Percentiles rank a stretch among this genome's conserved stretches.
Conservation (phyloP, 2,888 invertebrate genomes). For the Acanthosoma haemorrhoidale region DNA sequence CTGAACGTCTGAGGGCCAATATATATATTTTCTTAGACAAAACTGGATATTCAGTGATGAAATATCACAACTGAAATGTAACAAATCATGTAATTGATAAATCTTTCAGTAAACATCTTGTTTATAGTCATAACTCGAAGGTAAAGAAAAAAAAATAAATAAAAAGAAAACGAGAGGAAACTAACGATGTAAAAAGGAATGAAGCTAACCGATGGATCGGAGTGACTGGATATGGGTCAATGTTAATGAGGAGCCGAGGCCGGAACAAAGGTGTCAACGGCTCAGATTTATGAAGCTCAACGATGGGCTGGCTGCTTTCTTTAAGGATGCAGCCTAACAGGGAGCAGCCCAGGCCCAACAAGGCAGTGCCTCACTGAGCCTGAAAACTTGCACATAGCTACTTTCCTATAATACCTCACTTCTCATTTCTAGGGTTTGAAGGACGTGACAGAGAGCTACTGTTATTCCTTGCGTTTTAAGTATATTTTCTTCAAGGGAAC, state of each 20-base stretch:
- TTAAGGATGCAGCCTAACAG: neutral
- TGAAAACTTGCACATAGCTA: neutral
- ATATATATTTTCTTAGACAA: no score
- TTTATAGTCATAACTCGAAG: no score
- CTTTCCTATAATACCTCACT: neutral
- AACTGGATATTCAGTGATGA: no score
- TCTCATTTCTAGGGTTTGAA: conserved; percentile 1
- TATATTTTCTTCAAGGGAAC: no score
- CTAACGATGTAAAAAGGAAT: no score
- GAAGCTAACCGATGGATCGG: neutral
- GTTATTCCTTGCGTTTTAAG: no score
- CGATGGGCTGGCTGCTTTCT: neutral
- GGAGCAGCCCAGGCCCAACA: neutral
- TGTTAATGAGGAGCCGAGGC: neutral
- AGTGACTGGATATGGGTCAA: neutral
- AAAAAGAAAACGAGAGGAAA: no score
- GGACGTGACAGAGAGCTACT: neutral
- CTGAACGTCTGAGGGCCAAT: no score
- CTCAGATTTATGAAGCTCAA: neutral
- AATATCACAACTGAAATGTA: no score
- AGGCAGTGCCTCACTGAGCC: neutral
- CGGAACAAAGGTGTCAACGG: neutral
- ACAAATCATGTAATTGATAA: no score
- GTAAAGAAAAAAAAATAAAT: no score
- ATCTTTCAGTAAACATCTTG: no score